These are phyloP conservation scores for Rhopalosiphum maidis DNA, from an alignment of 1,140 invertebrate genomes.

Conservation along the genomic window DNA sequence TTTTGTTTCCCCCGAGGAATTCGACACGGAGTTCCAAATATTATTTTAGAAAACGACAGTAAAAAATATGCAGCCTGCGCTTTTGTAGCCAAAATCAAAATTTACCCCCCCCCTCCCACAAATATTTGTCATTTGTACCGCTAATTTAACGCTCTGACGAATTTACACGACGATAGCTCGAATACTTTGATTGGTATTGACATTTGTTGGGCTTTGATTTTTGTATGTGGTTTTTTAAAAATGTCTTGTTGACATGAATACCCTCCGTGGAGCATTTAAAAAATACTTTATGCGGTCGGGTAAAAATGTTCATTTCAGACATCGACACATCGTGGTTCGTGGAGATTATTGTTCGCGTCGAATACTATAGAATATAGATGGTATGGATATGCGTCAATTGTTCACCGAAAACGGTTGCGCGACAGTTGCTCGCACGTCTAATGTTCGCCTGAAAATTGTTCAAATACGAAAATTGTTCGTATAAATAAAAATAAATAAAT, in stretches of 20 bases:
- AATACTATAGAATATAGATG: not conserved
- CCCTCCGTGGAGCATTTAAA: not conserved
- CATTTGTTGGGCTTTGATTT: no score
- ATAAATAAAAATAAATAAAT: no score
- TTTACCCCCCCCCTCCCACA: fast-evolving
- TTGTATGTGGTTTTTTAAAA: no score
- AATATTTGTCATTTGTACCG: not conserved
- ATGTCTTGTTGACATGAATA: no score
- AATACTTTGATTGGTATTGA: no score
- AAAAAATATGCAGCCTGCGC: not conserved
- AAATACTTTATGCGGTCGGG: not conserved
- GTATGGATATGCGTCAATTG: no score
- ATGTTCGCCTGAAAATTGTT: no score
- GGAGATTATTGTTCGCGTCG: not conserved
- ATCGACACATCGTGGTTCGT: not conserved
- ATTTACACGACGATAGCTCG: no score
- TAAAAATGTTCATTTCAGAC: no score
- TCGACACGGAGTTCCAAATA: not conserved
- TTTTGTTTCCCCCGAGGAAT: not conserved
- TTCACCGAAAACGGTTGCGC: no score
- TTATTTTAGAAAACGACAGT: not conserved
- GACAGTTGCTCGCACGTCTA: no score
- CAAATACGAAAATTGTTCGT: no score
- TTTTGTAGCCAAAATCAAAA: not conserved
- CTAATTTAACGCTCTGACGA: not conserved